These are phyloP conservation scores for Mythimna impura DNA, from an alignment of 2,888 invertebrate species.

Conservation along the genomic window DNA sequence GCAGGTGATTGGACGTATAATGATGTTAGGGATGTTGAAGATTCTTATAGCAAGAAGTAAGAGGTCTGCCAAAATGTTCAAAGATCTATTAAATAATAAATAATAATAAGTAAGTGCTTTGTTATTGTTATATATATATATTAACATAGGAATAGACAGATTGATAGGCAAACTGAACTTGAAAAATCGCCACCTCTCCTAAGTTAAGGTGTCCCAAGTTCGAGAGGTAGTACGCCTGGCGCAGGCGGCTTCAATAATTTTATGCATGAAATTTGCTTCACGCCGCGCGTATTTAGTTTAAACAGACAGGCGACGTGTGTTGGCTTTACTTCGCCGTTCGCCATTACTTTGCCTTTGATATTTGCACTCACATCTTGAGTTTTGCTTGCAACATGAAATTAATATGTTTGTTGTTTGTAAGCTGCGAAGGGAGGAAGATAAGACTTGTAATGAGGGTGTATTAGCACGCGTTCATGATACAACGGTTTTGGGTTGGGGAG, in stretches of 20 bases:
- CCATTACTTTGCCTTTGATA: constrained; percentile 61
- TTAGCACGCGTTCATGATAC: background rate
- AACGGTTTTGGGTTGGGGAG: background rate
- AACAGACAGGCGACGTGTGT: constrained; percentile 71
- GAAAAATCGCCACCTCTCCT: constrained; percentile 58
- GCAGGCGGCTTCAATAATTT: constrained; percentile 84
- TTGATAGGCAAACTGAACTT: no score
- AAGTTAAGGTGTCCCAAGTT: constrained; percentile 58
- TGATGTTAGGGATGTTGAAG: background rate
- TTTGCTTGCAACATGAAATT: constrained; percentile 55
- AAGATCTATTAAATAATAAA: background rate
- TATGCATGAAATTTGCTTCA: constrained; percentile 87
- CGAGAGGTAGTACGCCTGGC: constrained; percentile 80
- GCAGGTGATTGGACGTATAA: background rate
- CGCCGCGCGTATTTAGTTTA: constrained; percentile 80
- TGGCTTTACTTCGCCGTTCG: constrained; percentile 60
- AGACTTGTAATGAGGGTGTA: constrained; percentile 19
- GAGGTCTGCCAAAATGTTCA: background rate
- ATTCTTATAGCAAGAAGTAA: background rate
- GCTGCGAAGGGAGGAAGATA: background rate
- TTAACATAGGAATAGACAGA: no score
- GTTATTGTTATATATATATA: no score
- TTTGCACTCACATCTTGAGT: constrained; percentile 57
- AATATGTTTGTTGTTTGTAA: constrained; percentile 54
- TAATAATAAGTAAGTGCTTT: no score